Evolutionary conservation across 2,888 invertebrate genomes (phyloP).

Genomic region (Cheilosia vulpina): DNA sequence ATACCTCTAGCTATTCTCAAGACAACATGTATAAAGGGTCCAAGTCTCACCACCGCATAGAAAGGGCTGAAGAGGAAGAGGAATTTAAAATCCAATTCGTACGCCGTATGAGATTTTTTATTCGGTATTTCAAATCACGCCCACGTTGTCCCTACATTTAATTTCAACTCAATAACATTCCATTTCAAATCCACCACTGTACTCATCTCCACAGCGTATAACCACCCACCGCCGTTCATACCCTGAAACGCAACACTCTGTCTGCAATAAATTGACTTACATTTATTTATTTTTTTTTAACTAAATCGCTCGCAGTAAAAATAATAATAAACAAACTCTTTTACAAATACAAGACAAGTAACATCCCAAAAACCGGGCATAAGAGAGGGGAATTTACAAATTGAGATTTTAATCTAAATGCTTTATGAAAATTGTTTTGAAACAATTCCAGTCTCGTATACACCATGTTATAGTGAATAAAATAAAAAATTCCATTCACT

Average conservation of each 20-base stretch:
- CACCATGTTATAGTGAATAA: constrained; percentile 6
- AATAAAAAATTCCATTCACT: constrained; percentile 37
- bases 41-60: too few species aligned
- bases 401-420: constrained; percentile 68
- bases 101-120: too few species aligned
- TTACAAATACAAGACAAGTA: background rate
- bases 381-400: constrained; percentile 50
- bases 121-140: too few species aligned
- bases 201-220: background rate
- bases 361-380: background rate
- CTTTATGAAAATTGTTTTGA: constrained; percentile 69
- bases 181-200: too few species aligned
- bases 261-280: background rate
- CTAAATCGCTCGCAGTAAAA: background rate
- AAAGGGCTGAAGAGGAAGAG: too few species aligned
- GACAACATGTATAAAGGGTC: too few species aligned
- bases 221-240: background rate
- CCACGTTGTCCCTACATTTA: too few species aligned
- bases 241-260: background rate
- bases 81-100: too few species aligned
- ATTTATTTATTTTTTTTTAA: background rate
- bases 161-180: too few species aligned
- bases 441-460: constrained; percentile 53
- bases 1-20: too few species aligned
- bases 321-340: background rate